Conservation (phyloP, 2,888 invertebrate species). For the Amphipyra tragopoginis region DNA sequence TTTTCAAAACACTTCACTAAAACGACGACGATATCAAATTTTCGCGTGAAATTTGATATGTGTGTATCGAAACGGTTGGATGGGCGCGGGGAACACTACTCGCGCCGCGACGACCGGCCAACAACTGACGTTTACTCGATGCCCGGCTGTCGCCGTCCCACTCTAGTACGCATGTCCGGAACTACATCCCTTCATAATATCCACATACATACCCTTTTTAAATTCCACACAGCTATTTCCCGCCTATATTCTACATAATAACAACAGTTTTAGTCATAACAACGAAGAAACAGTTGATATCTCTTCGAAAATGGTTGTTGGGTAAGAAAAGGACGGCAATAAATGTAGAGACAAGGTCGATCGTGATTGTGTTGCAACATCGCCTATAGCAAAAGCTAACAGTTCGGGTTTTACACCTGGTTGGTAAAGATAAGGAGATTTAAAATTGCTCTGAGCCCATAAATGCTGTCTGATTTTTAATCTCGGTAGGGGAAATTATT, state of each 20-base stretch:
- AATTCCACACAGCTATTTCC: conserved; percentile 54
- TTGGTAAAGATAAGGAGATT: conserved; percentile 76
- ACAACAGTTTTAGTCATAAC: conserved; percentile 46
- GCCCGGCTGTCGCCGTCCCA: conserved; percentile 78
- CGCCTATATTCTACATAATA: conserved; percentile 53
- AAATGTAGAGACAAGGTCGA: conserved; percentile 76
- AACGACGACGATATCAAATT: conserved; percentile 88
- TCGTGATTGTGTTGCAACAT: conserved; percentile 77
- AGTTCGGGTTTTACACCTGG: conserved; percentile 79
- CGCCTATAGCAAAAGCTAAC: conserved; percentile 73
- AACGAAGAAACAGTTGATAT: conserved; percentile 15
- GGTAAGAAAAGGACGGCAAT: conserved; percentile 69
- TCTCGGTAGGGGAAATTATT: conserved; percentile 51
- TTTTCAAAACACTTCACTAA: conserved; percentile 82
- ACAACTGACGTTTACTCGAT: conserved; percentile 80
- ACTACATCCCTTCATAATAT: conserved; percentile 79
- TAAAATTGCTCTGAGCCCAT: conserved; percentile 66
- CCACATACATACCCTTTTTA: conserved; percentile 69
- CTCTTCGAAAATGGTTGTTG: conserved; percentile 21
- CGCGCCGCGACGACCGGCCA: conserved; percentile 79
- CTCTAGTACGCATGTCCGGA: conserved; percentile 88
- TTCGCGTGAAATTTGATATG: conserved; percentile 89
- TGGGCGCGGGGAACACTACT: conserved; percentile 66
- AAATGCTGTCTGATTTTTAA: conserved; percentile 63
- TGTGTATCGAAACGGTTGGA: conserved; percentile 74